Evolutionary conservation across 1,140 invertebrate genomes (phyloP).

Genomic region (Matsumurasca onukii): DNA sequence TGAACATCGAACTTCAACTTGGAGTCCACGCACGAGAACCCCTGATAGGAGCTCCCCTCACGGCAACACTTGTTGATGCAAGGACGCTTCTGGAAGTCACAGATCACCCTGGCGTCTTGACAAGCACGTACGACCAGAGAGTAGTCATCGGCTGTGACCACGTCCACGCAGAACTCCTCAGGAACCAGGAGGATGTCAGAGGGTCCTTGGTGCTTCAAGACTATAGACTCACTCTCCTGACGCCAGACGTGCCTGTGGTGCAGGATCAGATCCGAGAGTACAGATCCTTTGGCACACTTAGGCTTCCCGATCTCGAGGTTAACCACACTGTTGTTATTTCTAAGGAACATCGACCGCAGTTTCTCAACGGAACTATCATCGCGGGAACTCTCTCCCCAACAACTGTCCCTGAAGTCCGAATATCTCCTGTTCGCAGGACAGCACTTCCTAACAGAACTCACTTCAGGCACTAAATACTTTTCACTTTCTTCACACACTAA

Average conservation of each 20-base stretch:
- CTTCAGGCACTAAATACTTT: slow-evolving; percentile 27
- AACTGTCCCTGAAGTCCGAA: slow-evolving; percentile 26
- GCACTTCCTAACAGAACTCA: slow-evolving; percentile 35
- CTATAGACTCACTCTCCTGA: slow-evolving; percentile 33
- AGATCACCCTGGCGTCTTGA: slow-evolving; percentile 19
- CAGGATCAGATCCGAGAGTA: slow-evolving; percentile 32
- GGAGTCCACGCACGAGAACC: background rate
- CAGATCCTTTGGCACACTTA: slow-evolving; percentile 17
- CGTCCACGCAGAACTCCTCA: slow-evolving; percentile 37
- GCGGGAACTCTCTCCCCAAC: slow-evolving; percentile 22
- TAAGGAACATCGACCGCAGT: slow-evolving; percentile 26
- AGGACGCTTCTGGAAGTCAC: slow-evolving; percentile 12
- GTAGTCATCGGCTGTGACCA: slow-evolving; percentile 25
- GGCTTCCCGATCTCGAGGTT: slow-evolving; percentile 32
- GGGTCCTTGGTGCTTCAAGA: slow-evolving; percentile 13
- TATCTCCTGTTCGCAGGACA: slow-evolving; percentile 32
- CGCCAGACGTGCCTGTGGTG: slow-evolving; percentile 27
- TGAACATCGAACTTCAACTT: slow-evolving; percentile 1
- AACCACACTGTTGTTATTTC: slow-evolving; percentile 26
- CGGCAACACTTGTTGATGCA: slow-evolving; percentile 37
- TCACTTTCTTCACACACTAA: slow-evolving; percentile 23
- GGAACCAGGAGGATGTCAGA: slow-evolving; percentile 29
- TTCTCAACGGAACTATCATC: slow-evolving; percentile 2
- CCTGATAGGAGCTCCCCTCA: slow-evolving; percentile 28
- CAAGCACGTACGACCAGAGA: slow-evolving; percentile 34